A percentile compares a stretch with the other conserved stretches of the same genome.
These are phyloP conservation scores for Chironomus striatipennis DNA, from an alignment of 1,140 invertebrate genomes.

Conservation along the genomic window DNA sequence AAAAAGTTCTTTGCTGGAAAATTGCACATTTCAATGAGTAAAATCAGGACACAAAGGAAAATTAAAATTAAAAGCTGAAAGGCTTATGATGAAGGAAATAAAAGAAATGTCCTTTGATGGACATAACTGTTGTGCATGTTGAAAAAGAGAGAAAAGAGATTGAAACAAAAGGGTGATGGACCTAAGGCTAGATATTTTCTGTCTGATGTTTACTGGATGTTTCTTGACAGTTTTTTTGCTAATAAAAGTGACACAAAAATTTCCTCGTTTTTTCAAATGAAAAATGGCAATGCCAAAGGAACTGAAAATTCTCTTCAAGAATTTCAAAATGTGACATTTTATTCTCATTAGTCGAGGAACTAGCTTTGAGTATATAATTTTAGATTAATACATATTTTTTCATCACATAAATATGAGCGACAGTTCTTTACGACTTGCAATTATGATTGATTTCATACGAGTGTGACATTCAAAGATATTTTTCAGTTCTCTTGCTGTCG, in stretches of 20 bases:
- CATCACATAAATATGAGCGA: no score
- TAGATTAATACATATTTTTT: no score
- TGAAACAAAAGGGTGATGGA: constrained; percentile 12
- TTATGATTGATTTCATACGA: constrained; percentile 19
- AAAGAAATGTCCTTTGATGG: constrained; percentile 2
- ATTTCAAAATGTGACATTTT: no score
- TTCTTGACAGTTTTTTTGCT: not conserved
- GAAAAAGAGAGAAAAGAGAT: not conserved
- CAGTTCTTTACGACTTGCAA: not conserved
- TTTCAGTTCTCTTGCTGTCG: not conserved
- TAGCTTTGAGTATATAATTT: no score
- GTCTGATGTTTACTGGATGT: not conserved
- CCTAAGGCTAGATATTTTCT: not conserved
- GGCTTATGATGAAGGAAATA: not conserved
- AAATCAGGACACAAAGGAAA: no score
- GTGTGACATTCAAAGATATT: not conserved
- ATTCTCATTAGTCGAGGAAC: no score
- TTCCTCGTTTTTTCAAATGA: not conserved
- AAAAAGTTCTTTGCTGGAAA: no score
- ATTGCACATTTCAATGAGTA: no score
- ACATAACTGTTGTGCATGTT: not conserved
- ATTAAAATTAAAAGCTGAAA: not conserved
- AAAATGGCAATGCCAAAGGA: no score
- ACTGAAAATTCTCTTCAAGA: no score
- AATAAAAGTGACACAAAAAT: constrained; percentile 6